Evolutionary conservation across 2,888 invertebrate species (phyloP).

Genomic region (Ennomos erosarius): DNA sequence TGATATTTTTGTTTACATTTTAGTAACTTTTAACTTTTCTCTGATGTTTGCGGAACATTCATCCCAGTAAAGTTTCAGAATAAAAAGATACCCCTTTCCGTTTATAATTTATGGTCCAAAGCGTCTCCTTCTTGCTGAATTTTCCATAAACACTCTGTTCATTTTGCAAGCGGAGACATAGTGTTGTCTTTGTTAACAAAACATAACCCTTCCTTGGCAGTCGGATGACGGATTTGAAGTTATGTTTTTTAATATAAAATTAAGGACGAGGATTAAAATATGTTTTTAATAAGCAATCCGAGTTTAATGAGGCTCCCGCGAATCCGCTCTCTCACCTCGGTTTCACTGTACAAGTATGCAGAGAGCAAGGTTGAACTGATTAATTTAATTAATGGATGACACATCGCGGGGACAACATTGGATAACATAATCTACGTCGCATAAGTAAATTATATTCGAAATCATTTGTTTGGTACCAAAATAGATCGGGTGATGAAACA

Average conservation of each 20-base stretch:
- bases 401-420: constrained; percentile 16
- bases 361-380: constrained; percentile 67
- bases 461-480: constrained; percentile 25
- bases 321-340: constrained; percentile 58
- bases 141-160: constrained; percentile 46
- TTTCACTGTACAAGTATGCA: constrained; percentile 45
- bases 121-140: constrained; percentile 57
- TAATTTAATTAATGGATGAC: constrained; percentile 59
- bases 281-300: constrained; percentile 53
- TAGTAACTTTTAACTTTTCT: constrained; percentile 37
- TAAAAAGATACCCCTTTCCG: constrained; percentile 68
- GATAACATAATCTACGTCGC: constrained; percentile 21
- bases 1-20: constrained; percentile 17
- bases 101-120: constrained; percentile 72
- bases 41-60: constrained; percentile 50
- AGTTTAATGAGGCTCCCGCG: constrained; percentile 73
- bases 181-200: constrained; percentile 19
- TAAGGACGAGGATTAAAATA: constrained; percentile 30
- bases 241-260: constrained; percentile 36
- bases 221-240: too few species aligned
- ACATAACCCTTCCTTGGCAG: too few species aligned
- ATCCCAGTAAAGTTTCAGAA: constrained; percentile 55
- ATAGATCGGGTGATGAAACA: constrained; percentile 19
- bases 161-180: constrained; percentile 30
- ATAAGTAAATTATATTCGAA: constrained; percentile 11